Conservation (phyloP, 2,113 vertebrate genomes). For the Menura novaehollandiae region DNA sequence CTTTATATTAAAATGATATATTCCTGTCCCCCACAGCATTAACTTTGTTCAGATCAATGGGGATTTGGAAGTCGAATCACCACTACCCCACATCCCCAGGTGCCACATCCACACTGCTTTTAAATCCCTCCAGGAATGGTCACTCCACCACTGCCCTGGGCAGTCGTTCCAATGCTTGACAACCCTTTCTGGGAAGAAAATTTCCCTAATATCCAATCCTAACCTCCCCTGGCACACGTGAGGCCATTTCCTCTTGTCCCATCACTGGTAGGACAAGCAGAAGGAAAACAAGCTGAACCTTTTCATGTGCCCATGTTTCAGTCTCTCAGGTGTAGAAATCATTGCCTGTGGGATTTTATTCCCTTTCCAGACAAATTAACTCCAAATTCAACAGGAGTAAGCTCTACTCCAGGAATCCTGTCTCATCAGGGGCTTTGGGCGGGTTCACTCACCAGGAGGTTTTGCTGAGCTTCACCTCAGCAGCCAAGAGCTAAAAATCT, state of each 20-base stretch:
- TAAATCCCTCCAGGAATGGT: neutral
- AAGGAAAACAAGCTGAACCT: neutral
- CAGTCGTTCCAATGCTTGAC: neutral
- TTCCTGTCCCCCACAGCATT: neutral
- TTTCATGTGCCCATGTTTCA: neutral
- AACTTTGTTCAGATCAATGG: neutral
- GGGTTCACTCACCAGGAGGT: neutral
- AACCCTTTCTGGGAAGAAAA: neutral
- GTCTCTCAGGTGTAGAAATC: neutral
- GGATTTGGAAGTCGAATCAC: neutral
- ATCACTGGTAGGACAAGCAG: neutral
- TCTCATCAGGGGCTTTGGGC: neutral
- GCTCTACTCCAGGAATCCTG: neutral
- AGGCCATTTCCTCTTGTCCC: no score
- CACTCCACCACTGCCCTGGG: neutral
- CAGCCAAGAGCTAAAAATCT: neutral
- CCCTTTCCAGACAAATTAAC: neutral
- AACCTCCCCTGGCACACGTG: no score
- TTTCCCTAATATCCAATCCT: neutral
- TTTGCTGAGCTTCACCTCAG: neutral
- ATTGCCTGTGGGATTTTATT: neutral
- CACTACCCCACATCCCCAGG: neutral
- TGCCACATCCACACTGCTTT: no score
- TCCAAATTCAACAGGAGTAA: neutral
- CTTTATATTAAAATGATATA: neutral